Percentiles rank a stretch among this genome's conserved stretches.
phyloP scores from a whole-genome alignment of 2,888 invertebrate genomes.

The Lasioglossum calceatum region DNA sequence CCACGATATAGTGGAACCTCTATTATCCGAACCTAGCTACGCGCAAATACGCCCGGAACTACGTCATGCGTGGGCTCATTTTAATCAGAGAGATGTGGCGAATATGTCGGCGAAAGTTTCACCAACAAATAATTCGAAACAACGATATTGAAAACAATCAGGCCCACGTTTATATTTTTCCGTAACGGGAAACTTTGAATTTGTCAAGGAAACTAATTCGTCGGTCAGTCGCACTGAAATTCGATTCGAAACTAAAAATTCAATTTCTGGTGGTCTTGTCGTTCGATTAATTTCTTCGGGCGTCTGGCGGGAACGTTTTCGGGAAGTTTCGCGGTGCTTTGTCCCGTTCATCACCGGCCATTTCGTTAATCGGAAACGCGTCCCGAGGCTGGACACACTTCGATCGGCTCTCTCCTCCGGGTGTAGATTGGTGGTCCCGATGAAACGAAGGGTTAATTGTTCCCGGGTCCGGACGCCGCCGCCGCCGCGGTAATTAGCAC shows the following conservation, averaged over 20 bases:
- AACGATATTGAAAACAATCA: neutral
- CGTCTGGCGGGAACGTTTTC: neutral
- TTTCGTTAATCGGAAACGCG: conserved; percentile 45
- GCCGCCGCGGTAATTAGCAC: conserved; percentile 43
- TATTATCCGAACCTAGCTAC: neutral
- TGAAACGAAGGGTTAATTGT: conserved; percentile 62
- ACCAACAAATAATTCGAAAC: neutral
- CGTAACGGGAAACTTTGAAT: neutral
- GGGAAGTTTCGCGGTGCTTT: neutral
- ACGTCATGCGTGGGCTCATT: neutral
- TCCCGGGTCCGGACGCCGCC: conserved; percentile 32
- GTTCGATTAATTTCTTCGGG: neutral
- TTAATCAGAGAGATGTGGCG: neutral
- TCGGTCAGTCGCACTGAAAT: neutral
- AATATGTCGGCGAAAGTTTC: neutral
- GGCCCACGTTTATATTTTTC: neutral
- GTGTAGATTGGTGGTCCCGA: conserved; percentile 47
- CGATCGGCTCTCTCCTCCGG: conserved; percentile 37
- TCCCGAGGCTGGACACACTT: conserved; percentile 31
- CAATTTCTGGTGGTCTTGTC: neutral
- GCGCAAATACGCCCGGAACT: neutral
- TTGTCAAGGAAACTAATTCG: neutral
- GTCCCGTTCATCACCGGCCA: conserved; percentile 20
- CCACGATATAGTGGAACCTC: neutral
- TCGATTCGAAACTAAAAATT: neutral